A percentile compares a stretch with the other conserved stretches of the same genome.
Conservation (phyloP, 1,140 invertebrate genomes). For the Heterodera schachtii region DNA sequence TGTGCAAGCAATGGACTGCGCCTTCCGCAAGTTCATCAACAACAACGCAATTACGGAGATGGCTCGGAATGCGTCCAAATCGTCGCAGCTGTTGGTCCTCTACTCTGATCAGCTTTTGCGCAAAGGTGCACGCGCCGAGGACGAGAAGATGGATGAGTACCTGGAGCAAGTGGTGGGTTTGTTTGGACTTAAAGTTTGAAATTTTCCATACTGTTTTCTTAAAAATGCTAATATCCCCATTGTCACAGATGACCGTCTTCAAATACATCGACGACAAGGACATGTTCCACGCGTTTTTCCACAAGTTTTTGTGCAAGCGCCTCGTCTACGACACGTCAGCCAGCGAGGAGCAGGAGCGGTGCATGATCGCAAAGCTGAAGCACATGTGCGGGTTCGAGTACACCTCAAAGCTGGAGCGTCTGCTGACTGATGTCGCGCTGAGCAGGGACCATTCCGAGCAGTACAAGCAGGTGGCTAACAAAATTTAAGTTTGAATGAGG, state of each 20-base stretch:
- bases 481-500: no score
- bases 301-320: constrained; percentile 96
- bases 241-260: constrained; percentile 98
- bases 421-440: constrained; percentile 95
- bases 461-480: constrained; percentile 48
- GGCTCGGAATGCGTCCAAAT: constrained; percentile 79
- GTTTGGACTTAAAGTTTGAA: background rate
- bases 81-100: constrained; percentile 91
- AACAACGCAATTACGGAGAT: constrained; percentile 88
- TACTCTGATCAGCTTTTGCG: constrained; percentile 96
- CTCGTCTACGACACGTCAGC: constrained; percentile 95
- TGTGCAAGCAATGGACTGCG: constrained; percentile 92
- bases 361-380: constrained; percentile 99
- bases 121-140: constrained; percentile 93
- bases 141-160: constrained; percentile 94
- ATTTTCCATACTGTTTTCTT: no score
- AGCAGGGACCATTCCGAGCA: constrained; percentile 81
- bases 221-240: no score
- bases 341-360: constrained; percentile 96
- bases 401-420: constrained; percentile 94
- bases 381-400: constrained; percentile 97
- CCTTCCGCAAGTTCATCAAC: constrained; percentile 95
- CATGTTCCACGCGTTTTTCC: constrained; percentile 99
- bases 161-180: constrained; percentile 86
- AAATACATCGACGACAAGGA: constrained; percentile 99